These are phyloP conservation scores for Sebastes matsubarae DNA, from an alignment of 2,797 vertebrate species.

Conservation along the genomic window DNA sequence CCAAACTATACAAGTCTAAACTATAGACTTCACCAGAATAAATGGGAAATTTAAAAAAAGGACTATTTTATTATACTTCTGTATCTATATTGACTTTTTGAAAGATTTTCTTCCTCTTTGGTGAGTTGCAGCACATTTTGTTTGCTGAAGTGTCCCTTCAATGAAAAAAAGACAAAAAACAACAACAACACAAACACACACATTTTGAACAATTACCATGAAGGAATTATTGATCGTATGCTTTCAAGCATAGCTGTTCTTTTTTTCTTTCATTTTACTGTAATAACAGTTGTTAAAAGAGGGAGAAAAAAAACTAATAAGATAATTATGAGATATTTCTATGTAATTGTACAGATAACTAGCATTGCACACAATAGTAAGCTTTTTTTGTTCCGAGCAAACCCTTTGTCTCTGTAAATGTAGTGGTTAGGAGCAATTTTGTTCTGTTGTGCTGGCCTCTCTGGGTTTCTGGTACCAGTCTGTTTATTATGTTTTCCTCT, in stretches of 20 bases:
- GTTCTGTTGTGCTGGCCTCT: slow-evolving; percentile 93
- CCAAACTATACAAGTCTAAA: slow-evolving; percentile 54
- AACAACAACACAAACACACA: slow-evolving; percentile 35
- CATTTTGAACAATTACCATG: slow-evolving; percentile 81
- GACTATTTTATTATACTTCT: slow-evolving; percentile 89
- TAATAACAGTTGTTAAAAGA: slow-evolving; percentile 90
- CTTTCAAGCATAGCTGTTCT: slow-evolving; percentile 88
- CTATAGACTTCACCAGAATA: slow-evolving; percentile 68
- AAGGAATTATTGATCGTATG: slow-evolving; percentile 89
- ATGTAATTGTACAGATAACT: slow-evolving; percentile 99
- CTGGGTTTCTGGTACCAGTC: slow-evolving; percentile 88
- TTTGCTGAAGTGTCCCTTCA: slow-evolving; percentile 83
- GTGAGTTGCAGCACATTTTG: slow-evolving; percentile 82
- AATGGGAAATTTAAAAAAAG: slow-evolving; percentile 64
- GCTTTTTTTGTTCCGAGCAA: slow-evolving; percentile 92
- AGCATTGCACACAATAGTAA: slow-evolving; percentile 97
- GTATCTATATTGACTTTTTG: slow-evolving; percentile 85
- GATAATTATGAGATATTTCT: slow-evolving; percentile 93
- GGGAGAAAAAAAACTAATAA: slow-evolving; percentile 90
- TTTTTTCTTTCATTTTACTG: slow-evolving; percentile 89
- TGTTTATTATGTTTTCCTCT: slow-evolving; percentile 65
- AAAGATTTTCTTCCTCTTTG: slow-evolving; percentile 83
- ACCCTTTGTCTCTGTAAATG: slow-evolving; percentile 94
- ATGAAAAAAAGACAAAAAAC: slow-evolving; percentile 56
- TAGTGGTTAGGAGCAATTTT: slow-evolving; percentile 88